These are phyloP conservation scores for Poicephalus gulielmi DNA, from an alignment of 2,113 vertebrate genomes.

Conservation along the genomic window DNA sequence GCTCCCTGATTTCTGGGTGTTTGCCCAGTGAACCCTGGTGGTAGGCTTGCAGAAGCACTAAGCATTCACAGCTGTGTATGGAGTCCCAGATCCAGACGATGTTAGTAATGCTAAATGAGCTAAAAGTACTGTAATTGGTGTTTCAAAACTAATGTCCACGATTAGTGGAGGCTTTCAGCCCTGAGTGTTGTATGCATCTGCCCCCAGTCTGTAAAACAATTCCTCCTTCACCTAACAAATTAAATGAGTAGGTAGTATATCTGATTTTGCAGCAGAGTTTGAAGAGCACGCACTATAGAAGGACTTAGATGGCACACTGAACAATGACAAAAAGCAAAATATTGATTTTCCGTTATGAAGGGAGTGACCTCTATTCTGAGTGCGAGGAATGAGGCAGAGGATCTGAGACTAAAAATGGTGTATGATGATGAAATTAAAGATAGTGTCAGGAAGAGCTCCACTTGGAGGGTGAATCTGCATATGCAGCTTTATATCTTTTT, in stretches of 20 bases:
- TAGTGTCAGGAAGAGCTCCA: neutral
- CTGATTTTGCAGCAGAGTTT: neutral
- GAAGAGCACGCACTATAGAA: neutral
- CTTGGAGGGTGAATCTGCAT: neutral
- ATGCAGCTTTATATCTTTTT: neutral
- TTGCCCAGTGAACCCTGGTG: neutral
- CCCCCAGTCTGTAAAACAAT: neutral
- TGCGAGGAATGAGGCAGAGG: neutral
- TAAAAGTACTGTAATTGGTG: neutral
- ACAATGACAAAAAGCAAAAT: neutral
- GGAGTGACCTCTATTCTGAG: neutral
- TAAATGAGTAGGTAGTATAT: neutral
- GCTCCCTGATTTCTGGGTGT: neutral
- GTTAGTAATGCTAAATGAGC: neutral
- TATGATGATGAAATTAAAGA: neutral
- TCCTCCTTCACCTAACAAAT: neutral
- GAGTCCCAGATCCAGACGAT: neutral
- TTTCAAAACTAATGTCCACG: neutral
- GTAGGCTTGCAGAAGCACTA: no score
- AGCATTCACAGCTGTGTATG: fast-evolving
- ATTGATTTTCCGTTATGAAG: neutral
- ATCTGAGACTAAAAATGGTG: neutral
- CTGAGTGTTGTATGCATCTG: neutral
- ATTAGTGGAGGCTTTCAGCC: neutral
- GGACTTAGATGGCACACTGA: neutral